Evolutionary conservation across 2,113 vertebrate species (phyloP), one percentile per base, ranked within the genome.

Genomic region (Herpetotheres cachinnans): DNA sequence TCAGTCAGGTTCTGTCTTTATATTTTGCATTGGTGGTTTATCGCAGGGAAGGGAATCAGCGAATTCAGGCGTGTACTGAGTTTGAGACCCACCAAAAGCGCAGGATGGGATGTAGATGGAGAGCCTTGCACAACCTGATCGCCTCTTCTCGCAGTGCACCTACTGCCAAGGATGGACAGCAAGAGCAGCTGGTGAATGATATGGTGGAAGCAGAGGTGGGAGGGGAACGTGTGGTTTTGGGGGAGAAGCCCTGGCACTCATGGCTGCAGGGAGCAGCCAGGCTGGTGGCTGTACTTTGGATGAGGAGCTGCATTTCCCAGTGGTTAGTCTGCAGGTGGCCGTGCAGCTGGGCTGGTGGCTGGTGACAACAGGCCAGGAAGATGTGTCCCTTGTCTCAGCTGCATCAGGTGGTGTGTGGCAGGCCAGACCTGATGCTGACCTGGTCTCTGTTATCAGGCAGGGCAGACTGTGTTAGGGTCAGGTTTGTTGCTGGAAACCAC

Each of bases 51-150:
- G 13, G 21, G 50, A 66, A 32, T 13, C 3, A 1, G 6, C 22
- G 20, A 49, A 21, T 74, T 70, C 12, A 17, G 36, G 40, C 0
- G 1, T 1, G 5, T 29, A 1, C 11, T 6, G 59, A 46, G 46
- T 65, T 16, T 54, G n/a, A 79, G 38, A 62, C 19, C 34, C 13
- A 40, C 11, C 6, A 8, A 8, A 26, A 42, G 20, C 4, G 2
- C 5, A 4, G 50, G 71, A 8, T 50, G 34, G 54, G 66, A 21
- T 19, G 49, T 11, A 17, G n/a, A 38, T 49, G 62, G 76, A 29
- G 17, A 79, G 11, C 15, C 15, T 38, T 1, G 0, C 2, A 10
- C 26, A 26, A 32, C 3, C 38, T 9, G 10, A 7, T 24, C 0
- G 2, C n/a, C 3, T 4, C 66, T 67, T 63, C 20, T 84, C 15